Base-by-base conservation (phyloP, 2,797 vertebrate species). In the Notolepis coatsorum region DNA sequence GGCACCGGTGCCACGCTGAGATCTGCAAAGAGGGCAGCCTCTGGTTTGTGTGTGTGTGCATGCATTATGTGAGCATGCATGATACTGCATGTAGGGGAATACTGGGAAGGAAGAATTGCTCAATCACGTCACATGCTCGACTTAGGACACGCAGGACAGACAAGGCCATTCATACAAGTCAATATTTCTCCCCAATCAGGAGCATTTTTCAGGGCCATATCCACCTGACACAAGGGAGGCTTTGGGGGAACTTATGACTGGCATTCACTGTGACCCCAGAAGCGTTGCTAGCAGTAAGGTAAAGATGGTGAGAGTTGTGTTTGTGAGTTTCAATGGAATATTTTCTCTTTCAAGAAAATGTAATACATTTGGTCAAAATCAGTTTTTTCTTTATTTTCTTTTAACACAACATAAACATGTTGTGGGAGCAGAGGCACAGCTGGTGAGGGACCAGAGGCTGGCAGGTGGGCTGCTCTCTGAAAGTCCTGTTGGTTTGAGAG, bases 121-220 rank as follows among this genome's bases (percentile, higher is more conserved):
- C 88, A 89, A 89, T 89, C 80, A 84, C 75, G 77, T 88, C 62
- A 70, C 69, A 76, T 20, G 59, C 12, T 56, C 76, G 76, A 76
- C 82, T 89, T 82, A 83, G 78, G 61, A 80, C 21, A 46, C n/a
- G 61, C 17, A 48, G 85, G 78, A 69, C 59, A 69, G 62, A 67
- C 78, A 68, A 83, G 21, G 79, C 71, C 90, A 69, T n/a, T 81
- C 79, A 63, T 81, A n/a, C n/a, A n/a, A n/a, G 83, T 84, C 83
- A 78, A 89, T 81, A 84, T 85, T 81, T 89, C 84, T 80, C 86
- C 76, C 80, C 60, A 65, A 61, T 53, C 52, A 46, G 28, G 55
- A 71, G 73, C 56, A 75, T 65, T 61, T 81, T 57, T 74, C 69
- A 46, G 31, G 69, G 59, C 46, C 55, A 28, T 71, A 72, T 84